Base-by-base conservation (phyloP, 2,888 invertebrate genomes). In the Heliconius erato region DNA sequence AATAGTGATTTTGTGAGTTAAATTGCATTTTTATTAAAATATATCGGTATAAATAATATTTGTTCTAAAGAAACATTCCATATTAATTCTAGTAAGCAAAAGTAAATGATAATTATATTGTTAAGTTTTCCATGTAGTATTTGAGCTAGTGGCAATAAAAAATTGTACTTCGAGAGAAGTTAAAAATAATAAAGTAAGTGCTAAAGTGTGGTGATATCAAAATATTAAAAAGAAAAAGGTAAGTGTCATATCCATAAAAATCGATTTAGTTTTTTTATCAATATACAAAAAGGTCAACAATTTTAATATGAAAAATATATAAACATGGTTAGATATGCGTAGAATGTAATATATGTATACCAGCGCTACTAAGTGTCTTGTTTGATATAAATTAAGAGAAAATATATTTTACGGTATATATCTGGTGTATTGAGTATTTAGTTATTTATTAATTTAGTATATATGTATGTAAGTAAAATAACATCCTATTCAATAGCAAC, bases 101-200 rank as follows among this genome's bases (percentile, higher is more conserved):
- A n/a, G 14, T 40, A 40, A 71, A 40, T 71, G 40, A n/a, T n/a
- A n/a, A 12, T 80, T 80, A 74, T 19, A 44, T 65, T 44, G 23
- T 63, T 40, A 26, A 72, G n/a, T 35, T 32, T 78, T 71, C 72
- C n/a, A 44, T 80, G 40, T 65, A 65, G 72, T 65, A 49, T 44
- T 40, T 72, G 65, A 74, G 79, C 28, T 72, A 80, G 72, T 74
- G 44, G 28, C n/a, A 80, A 72, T 9, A 72, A 65, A 63, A 65
- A 28, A 19, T 40, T 32, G 32, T 79, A 26, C 40, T 79, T 44
- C 79, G n/a, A 65, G 63, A 63, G 12, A 80, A 72, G 74, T 44
- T 80, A 65, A 65, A 74, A 79, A 79, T 74, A 74, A 76, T 63
- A 35, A 54, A n/a, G 74, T 63, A 54, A n/a, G 74, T 54, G 49